Percentiles rank a stretch among this genome's conserved stretches.
Evolutionary conservation across 2,113 vertebrate species (phyloP).

Genomic region (Columba livia): DNA sequence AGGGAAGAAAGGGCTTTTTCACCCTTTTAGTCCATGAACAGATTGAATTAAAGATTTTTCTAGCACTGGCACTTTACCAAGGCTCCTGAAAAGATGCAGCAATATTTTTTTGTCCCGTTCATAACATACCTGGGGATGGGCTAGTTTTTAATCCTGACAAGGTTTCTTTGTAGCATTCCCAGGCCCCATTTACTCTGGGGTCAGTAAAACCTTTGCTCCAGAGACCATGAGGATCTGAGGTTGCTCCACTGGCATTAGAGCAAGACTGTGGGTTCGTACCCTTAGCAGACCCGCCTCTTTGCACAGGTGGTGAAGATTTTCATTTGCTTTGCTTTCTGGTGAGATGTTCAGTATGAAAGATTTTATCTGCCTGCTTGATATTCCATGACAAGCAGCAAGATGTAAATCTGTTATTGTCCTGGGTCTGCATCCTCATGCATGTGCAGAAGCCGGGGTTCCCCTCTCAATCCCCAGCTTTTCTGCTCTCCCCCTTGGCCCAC

Average conservation of each 20-base stretch:
- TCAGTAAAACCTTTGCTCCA: background rate
- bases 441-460: background rate
- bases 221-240: background rate
- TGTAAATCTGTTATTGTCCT: accelerated
- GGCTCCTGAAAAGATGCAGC: background rate
- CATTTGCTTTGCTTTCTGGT: background rate
- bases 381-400: background rate
- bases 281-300: background rate
- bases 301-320: background rate
- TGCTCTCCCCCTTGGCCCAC: background rate
- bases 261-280: background rate
- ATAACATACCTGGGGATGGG: background rate
- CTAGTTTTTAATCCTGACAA: background rate
- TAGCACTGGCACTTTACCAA: background rate
- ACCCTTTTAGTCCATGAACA: background rate
- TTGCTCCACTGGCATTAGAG: background rate
- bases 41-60: background rate
- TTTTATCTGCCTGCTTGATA: background rate
- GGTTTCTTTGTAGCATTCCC: background rate
- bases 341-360: background rate
- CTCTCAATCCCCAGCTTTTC: background rate
- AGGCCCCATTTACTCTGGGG: background rate
- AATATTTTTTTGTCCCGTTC: background rate
- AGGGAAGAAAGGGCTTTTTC: background rate
- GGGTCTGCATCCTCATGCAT: background rate